Evolutionary conservation across 2,888 invertebrate genomes (phyloP).

Genomic region (Ditula angustiorana): DNA sequence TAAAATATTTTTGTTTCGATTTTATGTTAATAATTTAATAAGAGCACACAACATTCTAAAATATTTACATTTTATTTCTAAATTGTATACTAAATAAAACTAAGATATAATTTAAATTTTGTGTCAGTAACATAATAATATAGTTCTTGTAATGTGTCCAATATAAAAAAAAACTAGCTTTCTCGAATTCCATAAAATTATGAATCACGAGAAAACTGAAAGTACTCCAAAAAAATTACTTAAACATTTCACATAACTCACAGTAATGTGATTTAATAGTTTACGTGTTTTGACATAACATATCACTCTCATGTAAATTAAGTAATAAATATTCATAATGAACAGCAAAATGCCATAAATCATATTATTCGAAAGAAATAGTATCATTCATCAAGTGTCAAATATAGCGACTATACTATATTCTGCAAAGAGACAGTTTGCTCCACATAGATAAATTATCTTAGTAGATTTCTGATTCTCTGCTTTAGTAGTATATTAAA

Average conservation of each 20-base stretch:
- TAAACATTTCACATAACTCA: slow-evolving; percentile 8
- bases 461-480: too few species aligned
- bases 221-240: neutral
- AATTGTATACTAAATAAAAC: too few species aligned
- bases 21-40: too few species aligned
- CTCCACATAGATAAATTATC: too few species aligned
- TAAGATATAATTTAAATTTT: too few species aligned
- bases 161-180: too few species aligned
- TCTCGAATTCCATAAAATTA: neutral
- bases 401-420: neutral
- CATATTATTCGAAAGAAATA: slow-evolving; percentile 8
- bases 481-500: neutral
- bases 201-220: neutral
- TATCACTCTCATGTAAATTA: slow-evolving; percentile 1
- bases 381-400: slow-evolving; percentile 26
- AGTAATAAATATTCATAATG: slow-evolving; percentile 30
- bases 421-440: too few species aligned
- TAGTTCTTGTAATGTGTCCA: too few species aligned
- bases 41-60: too few species aligned
- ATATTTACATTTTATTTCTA: too few species aligned
- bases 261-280: neutral
- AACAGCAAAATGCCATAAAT: slow-evolving; percentile 9
- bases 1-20: too few species aligned
- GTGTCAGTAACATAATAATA: too few species aligned
- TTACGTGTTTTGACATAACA: slow-evolving; percentile 18